These are phyloP conservation scores for Drosophila teissieri DNA, from an alignment of 1,140 invertebrate species.

Conservation along the genomic window DNA sequence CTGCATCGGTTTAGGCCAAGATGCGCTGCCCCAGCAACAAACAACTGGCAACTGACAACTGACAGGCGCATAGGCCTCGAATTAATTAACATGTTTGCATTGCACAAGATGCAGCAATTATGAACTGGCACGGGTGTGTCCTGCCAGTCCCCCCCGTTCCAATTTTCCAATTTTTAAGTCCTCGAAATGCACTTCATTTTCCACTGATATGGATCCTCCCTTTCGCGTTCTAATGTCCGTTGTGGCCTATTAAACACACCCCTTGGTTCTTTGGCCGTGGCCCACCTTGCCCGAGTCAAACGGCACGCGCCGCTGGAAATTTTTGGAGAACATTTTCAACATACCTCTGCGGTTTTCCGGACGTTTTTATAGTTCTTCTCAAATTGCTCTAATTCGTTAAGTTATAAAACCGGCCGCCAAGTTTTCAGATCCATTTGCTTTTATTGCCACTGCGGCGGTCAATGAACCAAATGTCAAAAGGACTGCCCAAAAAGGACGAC, in stretches of 20 bases:
- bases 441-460: constrained; percentile 64
- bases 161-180: constrained; percentile 12
- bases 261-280: not conserved
- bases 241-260: constrained; percentile 74
- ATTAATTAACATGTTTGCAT: constrained; percentile 74
- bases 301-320: constrained; percentile 44
- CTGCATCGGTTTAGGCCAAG: constrained; percentile 25
- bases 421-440: constrained; percentile 59
- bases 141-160: not conserved
- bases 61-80: constrained; percentile 73
- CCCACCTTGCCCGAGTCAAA: constrained; percentile 28
- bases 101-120: constrained; percentile 53
- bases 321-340: constrained; percentile 42
- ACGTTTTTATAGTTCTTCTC: constrained; percentile 76
- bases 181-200: constrained; percentile 55
- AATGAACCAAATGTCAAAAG: constrained; percentile 53
- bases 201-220: constrained; percentile 55
- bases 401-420: constrained; percentile 77
- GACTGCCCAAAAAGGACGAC: constrained; percentile 57
- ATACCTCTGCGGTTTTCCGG: constrained; percentile 69
- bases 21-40: constrained; percentile 16
- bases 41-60: constrained; percentile 19
- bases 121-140: constrained; percentile 34
- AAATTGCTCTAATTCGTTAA: constrained; percentile 78
- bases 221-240: constrained; percentile 62